Evolutionary conservation across 2,113 vertebrate genomes (phyloP).

Genomic region (Oreochromis aureus): DNA sequence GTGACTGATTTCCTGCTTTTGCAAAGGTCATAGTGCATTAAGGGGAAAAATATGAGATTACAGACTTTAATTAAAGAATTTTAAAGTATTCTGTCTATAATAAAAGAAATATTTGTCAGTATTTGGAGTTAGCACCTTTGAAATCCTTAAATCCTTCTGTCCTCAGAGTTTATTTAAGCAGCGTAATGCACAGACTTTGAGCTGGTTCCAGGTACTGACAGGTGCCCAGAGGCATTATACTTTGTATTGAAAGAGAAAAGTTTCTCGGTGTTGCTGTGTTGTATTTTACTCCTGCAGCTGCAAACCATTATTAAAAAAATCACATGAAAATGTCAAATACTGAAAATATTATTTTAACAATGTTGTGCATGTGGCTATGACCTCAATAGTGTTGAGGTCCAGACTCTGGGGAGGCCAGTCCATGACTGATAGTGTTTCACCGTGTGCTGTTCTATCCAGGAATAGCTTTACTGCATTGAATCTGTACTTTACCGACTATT

Average conservation of each 20-base stretch:
- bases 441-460: not conserved
- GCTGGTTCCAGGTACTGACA: not conserved
- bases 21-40: not conserved
- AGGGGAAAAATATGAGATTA: not conserved
- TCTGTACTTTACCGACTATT: not conserved
- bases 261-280: not conserved
- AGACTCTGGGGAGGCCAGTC: not conserved
- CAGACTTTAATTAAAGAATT: not conserved
- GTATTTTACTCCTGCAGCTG: not conserved
- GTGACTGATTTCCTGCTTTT: not conserved
- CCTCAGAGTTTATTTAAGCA: not conserved
- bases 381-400: not conserved
- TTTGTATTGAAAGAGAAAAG: not conserved
- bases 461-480: not conserved
- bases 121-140: not conserved
- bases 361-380: not conserved
- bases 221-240: not conserved
- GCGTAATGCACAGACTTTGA: not conserved
- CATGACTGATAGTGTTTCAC: not conserved
- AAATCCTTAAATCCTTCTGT: not conserved
- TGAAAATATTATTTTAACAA: not conserved
- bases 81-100: not conserved
- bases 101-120: not conserved
- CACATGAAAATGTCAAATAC: not conserved
- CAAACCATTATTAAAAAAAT: not conserved